Evolutionary conservation across 2,797 vertebrate genomes (phyloP).

Genomic region (Gymnoscopelus braueri): DNA sequence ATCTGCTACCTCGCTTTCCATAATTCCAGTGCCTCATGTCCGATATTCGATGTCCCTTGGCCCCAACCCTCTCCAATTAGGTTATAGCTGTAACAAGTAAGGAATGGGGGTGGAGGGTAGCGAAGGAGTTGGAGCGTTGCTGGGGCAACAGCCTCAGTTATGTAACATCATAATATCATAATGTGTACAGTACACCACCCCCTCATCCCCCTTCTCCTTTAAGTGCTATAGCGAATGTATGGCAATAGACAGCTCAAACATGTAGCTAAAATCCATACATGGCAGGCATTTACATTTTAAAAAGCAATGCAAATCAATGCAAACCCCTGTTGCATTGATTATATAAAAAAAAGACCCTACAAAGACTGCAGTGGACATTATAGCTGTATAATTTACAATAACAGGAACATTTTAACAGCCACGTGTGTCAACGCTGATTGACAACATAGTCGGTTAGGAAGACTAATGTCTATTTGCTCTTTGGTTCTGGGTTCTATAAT

Average conservation of each 20-base stretch:
- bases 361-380: constrained; percentile 16
- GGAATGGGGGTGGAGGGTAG: background rate
- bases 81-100: constrained; percentile 1
- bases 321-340: background rate
- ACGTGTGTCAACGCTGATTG: constrained; percentile 10
- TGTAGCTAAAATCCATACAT: background rate
- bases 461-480: constrained; percentile 8
- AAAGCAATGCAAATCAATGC: background rate
- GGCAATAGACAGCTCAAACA: constrained; percentile 14
- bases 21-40: constrained; percentile 5
- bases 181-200: constrained; percentile 22
- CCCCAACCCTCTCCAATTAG: constrained; percentile 9
- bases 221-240: constrained; percentile 4
- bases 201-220: constrained; percentile 20
- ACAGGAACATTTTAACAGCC: constrained; percentile 7
- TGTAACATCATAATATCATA: constrained; percentile 67
- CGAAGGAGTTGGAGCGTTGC: constrained; percentile 56
- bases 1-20: background rate
- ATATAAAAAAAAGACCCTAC: constrained; percentile 1
- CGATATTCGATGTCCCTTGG: background rate
- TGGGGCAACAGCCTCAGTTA: constrained; percentile 76
- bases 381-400: constrained; percentile 29
- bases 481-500: constrained; percentile 14
- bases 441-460: constrained; percentile 21
- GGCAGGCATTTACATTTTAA: background rate